A percentile compares a stretch with the other conserved stretches of the same genome.
Evolutionary conservation across 2,113 vertebrate genomes (phyloP).

Genomic region (Lepus europaeus): DNA sequence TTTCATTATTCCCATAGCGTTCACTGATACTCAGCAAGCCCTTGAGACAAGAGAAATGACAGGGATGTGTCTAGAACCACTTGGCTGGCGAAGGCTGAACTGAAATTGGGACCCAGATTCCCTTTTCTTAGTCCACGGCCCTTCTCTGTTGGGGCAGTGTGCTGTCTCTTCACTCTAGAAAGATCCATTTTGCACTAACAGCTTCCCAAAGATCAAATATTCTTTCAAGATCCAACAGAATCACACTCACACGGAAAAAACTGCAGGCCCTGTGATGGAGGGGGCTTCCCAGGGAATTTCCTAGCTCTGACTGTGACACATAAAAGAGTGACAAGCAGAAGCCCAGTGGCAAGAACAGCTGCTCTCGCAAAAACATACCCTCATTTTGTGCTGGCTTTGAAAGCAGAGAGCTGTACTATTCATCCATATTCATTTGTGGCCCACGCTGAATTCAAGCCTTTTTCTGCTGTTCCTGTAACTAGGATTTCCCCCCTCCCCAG

Average conservation of each 20-base stretch:
- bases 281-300: conserved; percentile 69
- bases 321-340: conserved; percentile 64
- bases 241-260: conserved; percentile 11
- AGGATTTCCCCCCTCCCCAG: neutral
- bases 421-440: conserved; percentile 47
- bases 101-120: neutral
- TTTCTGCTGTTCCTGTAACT: neutral
- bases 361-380: conserved; percentile 6
- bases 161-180: conserved; percentile 17
- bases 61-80: neutral
- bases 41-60: fast-evolving
- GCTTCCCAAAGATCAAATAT: conserved; percentile 57
- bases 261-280: neutral
- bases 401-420: conserved; percentile 44
- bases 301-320: conserved; percentile 46
- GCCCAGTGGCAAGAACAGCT: conserved; percentile 48
- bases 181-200: conserved; percentile 41
- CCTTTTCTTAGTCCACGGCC: neutral
- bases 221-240: conserved; percentile 60
- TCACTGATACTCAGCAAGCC: neutral
- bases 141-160: neutral
- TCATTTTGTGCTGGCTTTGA: conserved; percentile 55
- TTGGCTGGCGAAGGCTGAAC: neutral
- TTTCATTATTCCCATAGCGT: fast-evolving
- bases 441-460: conserved; percentile 16